Base-by-base conservation (phyloP, 2,888 invertebrate species). In the Drosophila kambysellisi region DNA sequence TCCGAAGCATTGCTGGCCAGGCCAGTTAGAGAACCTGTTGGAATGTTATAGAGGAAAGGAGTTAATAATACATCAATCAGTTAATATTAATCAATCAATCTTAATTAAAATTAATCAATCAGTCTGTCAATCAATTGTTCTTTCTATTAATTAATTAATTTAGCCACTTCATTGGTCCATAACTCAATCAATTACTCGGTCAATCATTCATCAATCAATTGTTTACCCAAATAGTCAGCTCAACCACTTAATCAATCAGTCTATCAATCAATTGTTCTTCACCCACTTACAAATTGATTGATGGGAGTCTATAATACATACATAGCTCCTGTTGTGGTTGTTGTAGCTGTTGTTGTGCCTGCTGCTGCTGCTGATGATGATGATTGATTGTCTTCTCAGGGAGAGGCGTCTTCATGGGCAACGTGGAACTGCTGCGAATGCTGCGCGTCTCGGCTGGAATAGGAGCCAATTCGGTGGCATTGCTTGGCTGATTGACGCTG, bases 1-100 rank as follows among this genome's bases (percentile, higher is more conserved):
- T 86, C 90, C 2, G 91, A 91, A n/a, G 90, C 89, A 68, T 89
- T 87, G 59, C 81, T 76, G 15, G 92, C 84, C 48, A 92, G 74
- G 12, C 89, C 91, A 0, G 83, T 81, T 0, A 92, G 61, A 15
- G 92, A 90, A 60, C 81, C 91, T 91, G 62, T 56, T n/a, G 3
- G 12, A 9, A 30, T 15, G 2, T 25, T 46, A 15, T 8, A 15
- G 48, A 25, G 15, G 5, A 12, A 4, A 53, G 11, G 11, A 29
- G 43, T 29, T 15, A 33, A 58, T 17, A 29, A 48, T 4, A n/a
- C 25, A 30, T 6, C 11, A 9, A 17, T 29, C 17, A 48, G 9
- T 50, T 17, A 50, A 29, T 29, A 4, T 46, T 5, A 50, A 17
- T 17, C 17, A 29, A 50, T 48, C 15, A 48, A 15, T 48, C 25